A percentile compares a stretch with the other conserved stretches of the same genome.
phyloP scores from a whole-genome alignment of 2,113 vertebrate species.

The Mixornis gularis region DNA sequence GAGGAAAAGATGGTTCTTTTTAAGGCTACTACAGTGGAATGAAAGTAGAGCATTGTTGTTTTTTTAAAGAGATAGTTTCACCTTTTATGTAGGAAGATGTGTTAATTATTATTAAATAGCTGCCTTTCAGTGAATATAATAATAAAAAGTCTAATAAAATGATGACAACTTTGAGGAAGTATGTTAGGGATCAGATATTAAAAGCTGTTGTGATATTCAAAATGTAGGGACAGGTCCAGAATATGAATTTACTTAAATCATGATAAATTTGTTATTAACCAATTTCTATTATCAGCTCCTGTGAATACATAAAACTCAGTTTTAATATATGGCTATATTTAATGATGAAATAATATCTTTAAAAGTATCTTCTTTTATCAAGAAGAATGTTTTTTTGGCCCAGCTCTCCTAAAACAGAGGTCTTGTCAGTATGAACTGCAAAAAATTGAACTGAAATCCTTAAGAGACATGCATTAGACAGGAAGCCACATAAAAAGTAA shows the following conservation, averaged over 20 bases:
- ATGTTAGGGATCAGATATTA: not conserved
- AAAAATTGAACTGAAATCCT: not conserved
- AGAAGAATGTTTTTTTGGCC: not conserved
- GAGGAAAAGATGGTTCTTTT: not conserved
- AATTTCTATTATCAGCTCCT: not conserved
- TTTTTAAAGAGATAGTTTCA: not conserved
- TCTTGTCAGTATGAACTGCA: not conserved
- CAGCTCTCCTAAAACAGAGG: not conserved
- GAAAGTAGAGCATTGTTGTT: not conserved
- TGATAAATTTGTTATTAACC: not conserved
- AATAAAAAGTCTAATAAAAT: constrained; percentile 56
- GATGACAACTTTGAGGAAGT: constrained; percentile 3
- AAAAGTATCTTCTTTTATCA: not conserved
- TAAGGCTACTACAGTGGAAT: not conserved
- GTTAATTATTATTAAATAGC: constrained; percentile 53
- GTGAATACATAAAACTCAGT: not conserved
- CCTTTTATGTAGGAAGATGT: constrained; percentile 43
- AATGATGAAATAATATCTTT: not conserved
- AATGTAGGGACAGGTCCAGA: not conserved
- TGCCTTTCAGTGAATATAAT: constrained; percentile 26
- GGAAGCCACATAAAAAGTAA: not conserved
- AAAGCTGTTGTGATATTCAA: not conserved
- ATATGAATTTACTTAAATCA: not conserved
- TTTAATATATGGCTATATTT: not conserved
- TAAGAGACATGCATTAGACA: not conserved